Evolutionary conservation across 1,140 invertebrate species (phyloP), one percentile per base, ranked within the genome.

Genomic region (Holcopasites calliopsidis): DNA sequence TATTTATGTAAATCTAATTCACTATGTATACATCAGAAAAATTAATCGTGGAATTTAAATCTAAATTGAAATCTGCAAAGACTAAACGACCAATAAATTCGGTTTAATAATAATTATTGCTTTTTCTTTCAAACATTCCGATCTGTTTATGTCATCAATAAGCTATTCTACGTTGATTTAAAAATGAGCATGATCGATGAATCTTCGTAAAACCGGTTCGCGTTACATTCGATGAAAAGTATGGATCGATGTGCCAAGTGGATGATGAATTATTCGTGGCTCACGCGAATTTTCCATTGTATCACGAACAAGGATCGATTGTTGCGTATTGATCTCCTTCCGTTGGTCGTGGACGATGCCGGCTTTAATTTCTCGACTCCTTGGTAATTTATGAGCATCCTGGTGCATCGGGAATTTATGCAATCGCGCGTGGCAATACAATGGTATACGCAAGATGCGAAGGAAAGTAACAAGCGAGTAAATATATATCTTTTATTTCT

Each of bases 211-310:
- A 18, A 1, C 42, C 16, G 35, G 2, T 21, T 55, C 50, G 11
- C 35, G 23, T 40, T 58, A 33, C 28, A 21, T 2, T 47, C 54
- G n/a, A 69, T 23, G 8, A 26, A 69, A 44, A 57, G 47, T 21
- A 21, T n/a, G 26, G 40, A 57, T 57, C 50, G 66, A 54, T 26
- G 21, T 11, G 21, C 6, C 28, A 52, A 47, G 3, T 7, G n/a
- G n/a, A n/a, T 35, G 52, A 71, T 61, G 44, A 61, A 71, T 71
- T 71, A 71, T 71, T 71, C 42, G 31, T 26, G 42, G 33, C 2
- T 61, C 33, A 50, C 23, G 23, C 11, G 55, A 28, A 61, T 61
- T 33, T 61, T 61, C 44, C 47, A 50, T 58, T 28, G 11, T 50
- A 28, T 18, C 33, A 7, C 18, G 52, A 57, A 21, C 18, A 16